Evolutionary conservation across 23 tunicate genomes (phyloP).

Genomic region (Ciona savignyi): DNA sequence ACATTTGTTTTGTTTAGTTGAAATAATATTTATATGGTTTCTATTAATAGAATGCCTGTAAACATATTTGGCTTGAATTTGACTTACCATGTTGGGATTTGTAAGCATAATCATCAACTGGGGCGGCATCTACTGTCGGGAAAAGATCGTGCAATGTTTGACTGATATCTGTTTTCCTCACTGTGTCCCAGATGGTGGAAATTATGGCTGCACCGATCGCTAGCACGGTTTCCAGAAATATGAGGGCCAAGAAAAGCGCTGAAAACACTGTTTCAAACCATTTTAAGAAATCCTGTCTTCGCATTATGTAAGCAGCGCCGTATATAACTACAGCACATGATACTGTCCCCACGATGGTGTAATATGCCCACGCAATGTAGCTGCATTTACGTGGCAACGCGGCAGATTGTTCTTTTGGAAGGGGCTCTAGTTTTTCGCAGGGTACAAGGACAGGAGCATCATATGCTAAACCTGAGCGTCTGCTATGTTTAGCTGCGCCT

Average conservation of each 20-base stretch:
- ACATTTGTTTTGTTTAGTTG: no score
- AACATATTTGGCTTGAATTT: no score
- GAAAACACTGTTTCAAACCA: slow-evolving; percentile 57
- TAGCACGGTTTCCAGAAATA: slow-evolving; percentile 30
- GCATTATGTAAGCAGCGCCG: slow-evolving; percentile 10
- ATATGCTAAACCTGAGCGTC: slow-evolving; percentile 31
- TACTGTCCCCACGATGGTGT: not conserved
- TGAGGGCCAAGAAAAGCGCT: slow-evolving; percentile 34
- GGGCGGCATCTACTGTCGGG: slow-evolving; percentile 46
- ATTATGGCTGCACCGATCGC: slow-evolving; percentile 17
- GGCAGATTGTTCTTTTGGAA: slow-evolving; percentile 16
- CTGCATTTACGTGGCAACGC: slow-evolving; percentile 48
- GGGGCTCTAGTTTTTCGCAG: slow-evolving; percentile 77
- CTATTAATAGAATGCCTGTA: no score
- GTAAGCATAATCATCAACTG: slow-evolving; percentile 36
- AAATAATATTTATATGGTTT: no score
- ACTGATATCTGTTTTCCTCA: not conserved
- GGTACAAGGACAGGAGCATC: slow-evolving; percentile 73
- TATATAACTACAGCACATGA: slow-evolving; percentile 12
- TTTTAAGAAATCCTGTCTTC: slow-evolving; percentile 10
- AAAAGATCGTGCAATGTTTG: slow-evolving; percentile 12
- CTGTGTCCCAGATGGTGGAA: slow-evolving; percentile 10
- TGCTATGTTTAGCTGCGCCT: no score
- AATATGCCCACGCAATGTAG: slow-evolving; percentile 54
- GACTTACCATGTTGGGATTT: slow-evolving; percentile 5